Evolutionary conservation across 2,888 invertebrate species (phyloP).

Genomic region (Steromphala cineraria): DNA sequence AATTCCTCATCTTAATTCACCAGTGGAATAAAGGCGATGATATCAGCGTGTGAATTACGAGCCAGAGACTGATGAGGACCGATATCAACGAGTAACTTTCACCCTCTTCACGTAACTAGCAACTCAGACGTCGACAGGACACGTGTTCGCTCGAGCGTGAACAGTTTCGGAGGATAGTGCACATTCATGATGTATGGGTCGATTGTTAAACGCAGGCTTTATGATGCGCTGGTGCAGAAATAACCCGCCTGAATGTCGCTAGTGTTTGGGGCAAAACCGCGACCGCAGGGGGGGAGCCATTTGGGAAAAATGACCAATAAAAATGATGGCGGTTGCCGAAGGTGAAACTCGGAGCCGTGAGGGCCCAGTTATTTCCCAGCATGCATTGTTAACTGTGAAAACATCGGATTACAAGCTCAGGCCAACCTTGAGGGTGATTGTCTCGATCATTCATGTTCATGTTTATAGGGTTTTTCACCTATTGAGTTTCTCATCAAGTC

Average conservation of each 20-base stretch:
- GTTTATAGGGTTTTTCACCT: neutral
- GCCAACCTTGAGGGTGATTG: neutral
- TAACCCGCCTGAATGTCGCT: neutral
- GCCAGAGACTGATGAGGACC: neutral
- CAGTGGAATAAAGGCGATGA: neutral
- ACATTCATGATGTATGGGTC: neutral
- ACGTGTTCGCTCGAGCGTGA: neutral
- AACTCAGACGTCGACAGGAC: neutral
- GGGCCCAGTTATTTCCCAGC: neutral
- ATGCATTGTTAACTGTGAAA: neutral
- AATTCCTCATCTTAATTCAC: neutral
- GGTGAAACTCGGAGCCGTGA: neutral
- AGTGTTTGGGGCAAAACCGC: neutral
- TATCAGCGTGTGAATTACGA: neutral
- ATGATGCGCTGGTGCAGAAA: neutral
- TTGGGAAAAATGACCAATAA: conserved; percentile 3
- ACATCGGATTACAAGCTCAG: neutral
- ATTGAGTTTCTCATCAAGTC: neutral
- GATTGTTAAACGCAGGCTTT: neutral
- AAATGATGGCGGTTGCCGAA: neutral
- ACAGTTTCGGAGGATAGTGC: neutral
- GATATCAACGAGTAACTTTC: neutral
- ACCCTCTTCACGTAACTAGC: neutral
- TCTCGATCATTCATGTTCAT: neutral
- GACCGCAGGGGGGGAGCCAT: neutral